Conservation (phyloP, 2,113 vertebrate genomes). For the Spea multiplicata region DNA sequence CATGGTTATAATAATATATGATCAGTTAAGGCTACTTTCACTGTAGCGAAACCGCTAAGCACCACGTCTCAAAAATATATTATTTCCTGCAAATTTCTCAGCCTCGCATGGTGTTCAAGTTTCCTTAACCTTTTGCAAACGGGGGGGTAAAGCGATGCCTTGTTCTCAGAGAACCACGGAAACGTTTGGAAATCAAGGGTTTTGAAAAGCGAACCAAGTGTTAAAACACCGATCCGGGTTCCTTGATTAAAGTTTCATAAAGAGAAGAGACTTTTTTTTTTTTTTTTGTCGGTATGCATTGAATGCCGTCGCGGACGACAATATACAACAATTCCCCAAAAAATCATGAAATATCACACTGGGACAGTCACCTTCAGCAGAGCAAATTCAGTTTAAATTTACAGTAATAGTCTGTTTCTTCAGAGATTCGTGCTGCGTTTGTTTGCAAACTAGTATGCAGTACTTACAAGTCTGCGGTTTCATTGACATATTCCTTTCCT, state of each 20-base stretch:
- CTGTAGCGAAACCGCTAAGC: background rate
- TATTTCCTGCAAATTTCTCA: background rate
- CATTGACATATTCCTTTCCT: constrained; percentile 76
- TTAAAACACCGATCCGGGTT: background rate
- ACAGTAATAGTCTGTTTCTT: constrained; percentile 69
- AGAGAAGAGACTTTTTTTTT: background rate
- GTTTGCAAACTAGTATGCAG: constrained; percentile 76
- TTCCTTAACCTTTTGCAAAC: background rate
- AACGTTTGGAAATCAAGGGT: background rate
- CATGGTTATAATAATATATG: background rate
- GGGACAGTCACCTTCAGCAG: constrained; percentile 66
- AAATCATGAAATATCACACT: constrained; percentile 61
- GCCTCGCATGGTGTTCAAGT: background rate
- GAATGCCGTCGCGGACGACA: constrained; percentile 9
- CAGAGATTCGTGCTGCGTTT: constrained; percentile 72
- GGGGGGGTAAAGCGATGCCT: background rate
- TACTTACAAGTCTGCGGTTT: constrained; percentile 79
- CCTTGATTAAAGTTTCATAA: constrained; percentile 36
- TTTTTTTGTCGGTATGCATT: constrained; percentile 17
- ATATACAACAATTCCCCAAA: constrained; percentile 45
- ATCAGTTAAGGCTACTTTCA: background rate
- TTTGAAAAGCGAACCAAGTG: background rate
- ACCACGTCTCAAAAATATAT: background rate
- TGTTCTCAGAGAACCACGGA: background rate
- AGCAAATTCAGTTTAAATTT: constrained; percentile 66